A percentile compares a stretch with the other conserved stretches of the same genome.
Conservation (phyloP, 2,888 invertebrate species). For the Pyrrhia umbra region DNA sequence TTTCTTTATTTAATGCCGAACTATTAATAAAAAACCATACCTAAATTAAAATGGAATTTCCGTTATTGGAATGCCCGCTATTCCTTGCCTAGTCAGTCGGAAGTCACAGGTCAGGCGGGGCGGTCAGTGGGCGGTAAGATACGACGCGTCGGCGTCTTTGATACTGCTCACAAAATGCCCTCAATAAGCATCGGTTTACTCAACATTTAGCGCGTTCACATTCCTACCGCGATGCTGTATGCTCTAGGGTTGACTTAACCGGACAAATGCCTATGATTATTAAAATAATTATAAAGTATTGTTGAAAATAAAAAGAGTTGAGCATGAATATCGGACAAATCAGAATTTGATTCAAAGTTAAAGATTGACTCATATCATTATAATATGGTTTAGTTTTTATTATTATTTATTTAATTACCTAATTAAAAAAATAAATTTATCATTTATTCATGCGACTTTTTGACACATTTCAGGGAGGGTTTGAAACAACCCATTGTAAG, state of each 20-base stretch:
- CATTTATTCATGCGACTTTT: too few species aligned
- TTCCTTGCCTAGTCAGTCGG: slow-evolving; percentile 28
- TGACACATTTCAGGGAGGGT: too few species aligned
- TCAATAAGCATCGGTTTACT: slow-evolving; percentile 86
- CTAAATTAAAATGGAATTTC: slow-evolving; percentile 10
- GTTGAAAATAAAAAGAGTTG: too few species aligned
- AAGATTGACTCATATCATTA: too few species aligned
- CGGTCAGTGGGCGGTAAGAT: slow-evolving; percentile 72
- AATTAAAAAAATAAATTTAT: too few species aligned
- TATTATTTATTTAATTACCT: too few species aligned
- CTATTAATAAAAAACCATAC: slow-evolving; percentile 10
- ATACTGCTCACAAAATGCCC: slow-evolving; percentile 78
- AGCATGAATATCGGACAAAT: too few species aligned
- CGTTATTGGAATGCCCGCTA: slow-evolving; percentile 51
- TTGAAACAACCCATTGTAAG: too few species aligned
- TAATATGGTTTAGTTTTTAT: too few species aligned
- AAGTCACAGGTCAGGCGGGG: slow-evolving; percentile 56
- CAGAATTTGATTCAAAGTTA: too few species aligned
- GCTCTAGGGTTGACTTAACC: slow-evolving; percentile 64
- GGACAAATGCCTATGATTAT: slow-evolving; percentile 15
- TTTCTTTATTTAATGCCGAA: background rate
- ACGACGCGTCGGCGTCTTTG: slow-evolving; percentile 79
- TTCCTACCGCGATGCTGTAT: slow-evolving; percentile 73
- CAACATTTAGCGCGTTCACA: slow-evolving; percentile 81
- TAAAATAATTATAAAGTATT: background rate